A percentile compares a stretch with the other conserved stretches of the same genome.
These are phyloP conservation scores for Chesias legatella DNA, from an alignment of 2,888 invertebrate species.

Conservation along the genomic window DNA sequence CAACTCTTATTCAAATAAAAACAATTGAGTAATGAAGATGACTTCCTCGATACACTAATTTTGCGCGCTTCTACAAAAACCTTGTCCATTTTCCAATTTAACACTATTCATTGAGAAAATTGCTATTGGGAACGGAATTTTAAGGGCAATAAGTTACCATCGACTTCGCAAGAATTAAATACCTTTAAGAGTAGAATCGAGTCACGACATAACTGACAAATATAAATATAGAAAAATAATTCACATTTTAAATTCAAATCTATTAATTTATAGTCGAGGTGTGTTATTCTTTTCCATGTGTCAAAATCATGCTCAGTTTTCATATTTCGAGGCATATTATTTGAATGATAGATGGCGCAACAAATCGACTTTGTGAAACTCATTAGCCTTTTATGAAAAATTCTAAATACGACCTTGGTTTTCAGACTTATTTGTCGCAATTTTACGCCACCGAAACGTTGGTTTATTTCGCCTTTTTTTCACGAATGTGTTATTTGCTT, in stretches of 20 bases:
- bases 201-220: too few relatives aligned
- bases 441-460: too few relatives aligned
- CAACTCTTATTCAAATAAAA: constrained; percentile 14
- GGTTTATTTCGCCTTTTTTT: too few relatives aligned
- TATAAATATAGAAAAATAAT: too few relatives aligned
- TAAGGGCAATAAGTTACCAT: constrained; percentile 4
- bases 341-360: not conserved
- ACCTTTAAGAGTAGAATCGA: too few relatives aligned
- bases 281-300: too few relatives aligned
- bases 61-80: constrained; percentile 19
- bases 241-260: too few relatives aligned
- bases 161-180: not conserved
- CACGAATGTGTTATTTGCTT: too few relatives aligned
- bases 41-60: constrained; percentile 28
- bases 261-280: too few relatives aligned
- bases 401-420: constrained; percentile 5
- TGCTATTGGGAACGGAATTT: constrained; percentile 10
- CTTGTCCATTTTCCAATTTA: constrained; percentile 30
- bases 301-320: too few relatives aligned
- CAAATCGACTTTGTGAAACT: not conserved
- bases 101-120: constrained; percentile 28
- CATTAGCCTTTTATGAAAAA: not conserved
- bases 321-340: not conserved
- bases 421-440: not conserved
- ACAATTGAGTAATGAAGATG: constrained; percentile 19